Evolutionary conservation across 92 coral and sea anemone genomes (phyloP), one percentile per base, ranked within the genome.

Genomic region (Muricea muricata): DNA sequence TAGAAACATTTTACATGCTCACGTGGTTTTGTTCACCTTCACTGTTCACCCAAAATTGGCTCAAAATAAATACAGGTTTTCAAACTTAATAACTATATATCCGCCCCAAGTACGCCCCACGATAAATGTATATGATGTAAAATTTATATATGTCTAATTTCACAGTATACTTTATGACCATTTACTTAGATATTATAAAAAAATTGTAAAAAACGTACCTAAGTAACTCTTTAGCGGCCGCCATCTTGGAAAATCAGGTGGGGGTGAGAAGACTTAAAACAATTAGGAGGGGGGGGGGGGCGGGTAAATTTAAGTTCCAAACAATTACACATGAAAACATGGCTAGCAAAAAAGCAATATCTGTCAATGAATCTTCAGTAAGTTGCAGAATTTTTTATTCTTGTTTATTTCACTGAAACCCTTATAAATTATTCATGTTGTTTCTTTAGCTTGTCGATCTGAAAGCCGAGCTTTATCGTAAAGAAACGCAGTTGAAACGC

Each of bases 331-430:
- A 92, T n/a, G n/a, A n/a, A n/a, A 96, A 95, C 61, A 95, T 96
- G 99, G 97, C 99, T 74, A 79, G 91, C 75, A 96, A 93, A 89
- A 90, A 85, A 77, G 88, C 91, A 15, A 70, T 96, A 23, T 91
- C 94, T 18, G 93, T 92, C n/a, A 94, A 93, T 78, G 99, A 96
- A 89, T 75, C 99, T 46, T 92, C 99, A 89, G 99, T 96, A 85
- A 69, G 47, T 60, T 41, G 31, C 23, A 26, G 18, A 12, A 7
- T 18, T 50, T 23, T 78, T 50, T 20, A 13, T 9, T 9, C 39
- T 25, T 29, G 13, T 63, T 0, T 20, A 7, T 15, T 55, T 60
- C 72, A 21, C 20, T 70, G 28, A 15, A 23, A 39, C 13, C 10
- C 34, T 77, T 41, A 50, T 6, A 18, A 17, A 30, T 17, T 23